These are phyloP conservation scores for Plebejus argus DNA, from an alignment of 2,888 invertebrate genomes.

Conservation along the genomic window DNA sequence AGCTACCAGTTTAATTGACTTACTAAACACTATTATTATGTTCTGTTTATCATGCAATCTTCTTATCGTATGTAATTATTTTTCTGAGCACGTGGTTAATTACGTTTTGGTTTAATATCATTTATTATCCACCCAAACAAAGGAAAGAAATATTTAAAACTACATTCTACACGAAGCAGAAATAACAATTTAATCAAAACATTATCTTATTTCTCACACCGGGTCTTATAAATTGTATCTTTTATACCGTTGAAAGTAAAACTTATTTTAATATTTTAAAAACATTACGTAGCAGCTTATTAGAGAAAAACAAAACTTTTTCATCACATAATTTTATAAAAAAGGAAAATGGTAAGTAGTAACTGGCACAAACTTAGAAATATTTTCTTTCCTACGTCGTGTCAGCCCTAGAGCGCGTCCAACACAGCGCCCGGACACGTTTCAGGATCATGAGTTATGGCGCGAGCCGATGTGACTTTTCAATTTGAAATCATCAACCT, in stretches of 20 bases:
- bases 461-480: constrained; percentile 81
- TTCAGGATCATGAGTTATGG: constrained; percentile 81
- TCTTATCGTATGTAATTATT: constrained; percentile 21
- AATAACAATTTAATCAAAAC: background rate
- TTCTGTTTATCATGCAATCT: constrained; percentile 19
- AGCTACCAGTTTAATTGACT: constrained; percentile 24
- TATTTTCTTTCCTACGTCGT: constrained; percentile 11
- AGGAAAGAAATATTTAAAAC: background rate
- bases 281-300: too few species aligned
- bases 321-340: background rate
- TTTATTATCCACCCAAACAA: background rate
- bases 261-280: background rate
- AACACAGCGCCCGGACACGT: constrained; percentile 78
- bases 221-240: background rate
- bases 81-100: constrained; percentile 24
- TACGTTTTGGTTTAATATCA: constrained; percentile 5
- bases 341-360: background rate
- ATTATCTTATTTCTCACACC: background rate
- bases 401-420: constrained; percentile 70
- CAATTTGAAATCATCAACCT: constrained; percentile 82
- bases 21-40: constrained; percentile 23
- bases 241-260: background rate
- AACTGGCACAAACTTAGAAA: background rate
- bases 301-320: background rate
- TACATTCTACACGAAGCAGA: background rate